A percentile compares a stretch with the other conserved stretches of the same genome.
These are phyloP conservation scores for Catocala nupta DNA, from an alignment of 2,888 invertebrate species.

Conservation along the genomic window DNA sequence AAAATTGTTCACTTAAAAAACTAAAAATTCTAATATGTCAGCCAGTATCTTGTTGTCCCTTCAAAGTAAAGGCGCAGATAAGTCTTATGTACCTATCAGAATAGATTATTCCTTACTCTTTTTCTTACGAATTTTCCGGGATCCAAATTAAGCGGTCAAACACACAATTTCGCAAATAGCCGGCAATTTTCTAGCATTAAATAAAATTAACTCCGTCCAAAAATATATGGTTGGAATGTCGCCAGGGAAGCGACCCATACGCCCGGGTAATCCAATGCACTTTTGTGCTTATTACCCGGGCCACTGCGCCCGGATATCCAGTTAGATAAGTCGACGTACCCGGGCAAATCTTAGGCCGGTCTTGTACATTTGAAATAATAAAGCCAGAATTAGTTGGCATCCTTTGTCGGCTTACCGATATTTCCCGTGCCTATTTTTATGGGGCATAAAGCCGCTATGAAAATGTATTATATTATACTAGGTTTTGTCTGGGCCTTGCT, in stretches of 20 bases:
- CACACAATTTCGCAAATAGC: constrained; percentile 4
- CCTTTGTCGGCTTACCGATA: constrained; percentile 4
- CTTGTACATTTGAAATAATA: constrained; percentile 38
- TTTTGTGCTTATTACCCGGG: constrained; percentile 63
- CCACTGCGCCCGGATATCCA: constrained; percentile 59
- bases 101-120: background rate
- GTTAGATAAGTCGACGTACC: constrained; percentile 32
- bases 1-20: too few relatives aligned
- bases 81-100: background rate
- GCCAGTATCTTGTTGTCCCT: too few relatives aligned
- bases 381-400: constrained; percentile 30
- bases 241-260: constrained; percentile 46
- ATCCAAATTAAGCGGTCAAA: background rate
- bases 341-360: constrained; percentile 19
- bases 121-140: too few relatives aligned
- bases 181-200: constrained; percentile 4
- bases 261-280: constrained; percentile 58
- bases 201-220: background rate
- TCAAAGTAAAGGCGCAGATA: too few relatives aligned
- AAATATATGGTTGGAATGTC: constrained; percentile 38
- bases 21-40: too few relatives aligned
- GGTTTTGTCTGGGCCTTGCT: too few relatives aligned
- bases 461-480: background rate
- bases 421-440: background rate
- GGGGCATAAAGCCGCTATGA: background rate